Base-by-base conservation (phyloP, 2,113 vertebrate species). In the Boleophthalmus pectinirostris region DNA sequence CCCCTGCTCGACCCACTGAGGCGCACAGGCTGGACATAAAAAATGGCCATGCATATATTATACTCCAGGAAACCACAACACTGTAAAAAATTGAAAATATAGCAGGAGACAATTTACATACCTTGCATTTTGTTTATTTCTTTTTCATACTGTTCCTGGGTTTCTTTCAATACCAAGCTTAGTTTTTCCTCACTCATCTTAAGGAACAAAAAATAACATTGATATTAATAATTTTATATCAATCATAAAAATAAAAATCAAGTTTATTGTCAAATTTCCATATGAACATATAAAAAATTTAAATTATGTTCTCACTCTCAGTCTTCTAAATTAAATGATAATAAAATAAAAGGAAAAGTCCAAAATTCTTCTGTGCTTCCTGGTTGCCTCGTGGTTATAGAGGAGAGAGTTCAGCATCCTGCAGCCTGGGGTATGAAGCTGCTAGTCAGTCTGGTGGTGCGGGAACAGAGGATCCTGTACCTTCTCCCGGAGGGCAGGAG, bases 171-270 rank as follows among this genome's bases (percentile, higher is more conserved):
- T 51, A 88, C 85, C 2, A 10, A 46, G 20, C 67, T 81, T 38
- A 92, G 75, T 72, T 78, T 89, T 29, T 91, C 90, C 67, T 92
- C 91, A 54, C 89, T 91, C 5, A 74, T 80, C 93, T 94, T 63
- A 20, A 58, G 25, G 64, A 21, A 1, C 20, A 54, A 74, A 15
- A 80, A 57, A 74, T 20, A 0, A 58, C 14, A 7, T 24, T 58
- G 13, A 16, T n/a, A 21, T 53, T 53, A 20, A 9, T 54, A 1
- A 43, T 10, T 43, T 43, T 43, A 43, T 43, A 43, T 10, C 10
- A 3, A 51, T 51, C 0, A 51, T 6, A 51, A 18, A 51, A 18
- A 15, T 6, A 20, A 51, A 51, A 49, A 3, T n/a, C n/a, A n/a
- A n/a, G n/a, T n/a, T n/a, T n/a, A n/a, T n/a, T n/a, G n/a, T n/a